Evolutionary conservation across 2,797 vertebrate genomes (phyloP), one percentile per base, ranked within the genome.

Genomic region (Percopsis omiscomaycus): DNA sequence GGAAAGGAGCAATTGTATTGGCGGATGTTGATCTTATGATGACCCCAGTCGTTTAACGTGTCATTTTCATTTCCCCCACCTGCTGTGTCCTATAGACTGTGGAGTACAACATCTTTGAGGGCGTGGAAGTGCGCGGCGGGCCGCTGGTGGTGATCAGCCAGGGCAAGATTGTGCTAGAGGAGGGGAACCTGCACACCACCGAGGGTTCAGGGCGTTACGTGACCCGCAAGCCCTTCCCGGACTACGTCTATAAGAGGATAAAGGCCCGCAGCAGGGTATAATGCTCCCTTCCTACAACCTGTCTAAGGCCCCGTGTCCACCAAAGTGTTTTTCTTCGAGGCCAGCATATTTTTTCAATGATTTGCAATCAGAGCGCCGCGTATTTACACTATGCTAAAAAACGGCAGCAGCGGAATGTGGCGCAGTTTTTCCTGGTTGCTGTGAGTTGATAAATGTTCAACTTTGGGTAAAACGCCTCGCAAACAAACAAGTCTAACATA

Each of bases 231-330:
- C 96, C 97, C 0, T 99, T 98, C 88, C 94, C 97, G 0, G 97
- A 98, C 88, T 96, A 94, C 0, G 96, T 99, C n/a, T 98, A 98
- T 92, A 99, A 99, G 89, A 95, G 97, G 86, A 98, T 99, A 94
- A 98, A 98, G 59, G 97, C 97, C 1, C 91, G 97, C 89, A 98
- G 96, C 94, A 94, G 95, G 94, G 97, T 99, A 86, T 89, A 89
- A 14, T 30, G 1, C 61, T n/a, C 13, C 10, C 29, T 28, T 30
- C n/a, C 29, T 6, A 14, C n/a, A 8, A 5, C 5, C 32, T 37
- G 32, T 22, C 51, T 10, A 3, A 3, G 1, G 11, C 44, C 44
- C 5, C 44, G 11, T 28, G 16, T 16, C 3, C 4, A 30, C 5
- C 9, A 5, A 4, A 14, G 3, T 57, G 27, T 52, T 47, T 16